Conservation (phyloP, 2,113 vertebrate genomes). For the Oryzias melastigma region DNA sequence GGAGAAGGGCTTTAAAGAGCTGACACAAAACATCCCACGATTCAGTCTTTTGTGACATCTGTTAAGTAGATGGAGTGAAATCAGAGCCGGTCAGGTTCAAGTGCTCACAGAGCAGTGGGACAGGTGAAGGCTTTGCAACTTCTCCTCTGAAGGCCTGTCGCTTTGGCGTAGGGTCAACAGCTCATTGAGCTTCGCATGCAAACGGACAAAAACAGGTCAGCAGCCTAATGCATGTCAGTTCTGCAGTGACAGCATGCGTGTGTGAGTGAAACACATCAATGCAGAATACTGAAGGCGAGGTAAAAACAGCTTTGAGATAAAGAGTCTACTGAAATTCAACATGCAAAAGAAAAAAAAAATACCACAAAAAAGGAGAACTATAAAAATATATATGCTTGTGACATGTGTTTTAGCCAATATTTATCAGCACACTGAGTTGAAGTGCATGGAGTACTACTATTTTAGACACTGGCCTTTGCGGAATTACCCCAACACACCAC, state of each 20-base stretch:
- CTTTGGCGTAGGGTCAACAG: conserved; percentile 14
- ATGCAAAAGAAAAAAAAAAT: conserved; percentile 20
- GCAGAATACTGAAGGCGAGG: neutral
- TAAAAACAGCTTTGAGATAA: conserved; percentile 4
- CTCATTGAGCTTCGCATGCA: neutral
- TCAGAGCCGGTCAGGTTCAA: neutral
- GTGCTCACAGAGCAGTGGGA: neutral
- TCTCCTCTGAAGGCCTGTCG: conserved; percentile 20
- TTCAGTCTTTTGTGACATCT: neutral
- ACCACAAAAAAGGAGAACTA: neutral
- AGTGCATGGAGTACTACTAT: no score
- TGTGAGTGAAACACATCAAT: conserved; percentile 5
- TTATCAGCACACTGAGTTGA: no score
- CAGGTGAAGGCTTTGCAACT: conserved; percentile 10
- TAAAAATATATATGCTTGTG: no score
- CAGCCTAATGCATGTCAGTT: conserved; percentile 12
- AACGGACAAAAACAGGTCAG: conserved; percentile 43
- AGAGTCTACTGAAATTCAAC: conserved; percentile 27
- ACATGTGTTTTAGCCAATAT: no score
- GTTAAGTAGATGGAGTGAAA: neutral
- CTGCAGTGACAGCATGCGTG: neutral
- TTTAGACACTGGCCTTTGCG: no score
- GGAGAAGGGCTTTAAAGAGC: no score
- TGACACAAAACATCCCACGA: neutral
- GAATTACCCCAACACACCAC: no score